A percentile compares a stretch with the other conserved stretches of the same genome.
phyloP scores from a whole-genome alignment of 2,113 vertebrate genomes.

The Craseonycteris thonglongyai region DNA sequence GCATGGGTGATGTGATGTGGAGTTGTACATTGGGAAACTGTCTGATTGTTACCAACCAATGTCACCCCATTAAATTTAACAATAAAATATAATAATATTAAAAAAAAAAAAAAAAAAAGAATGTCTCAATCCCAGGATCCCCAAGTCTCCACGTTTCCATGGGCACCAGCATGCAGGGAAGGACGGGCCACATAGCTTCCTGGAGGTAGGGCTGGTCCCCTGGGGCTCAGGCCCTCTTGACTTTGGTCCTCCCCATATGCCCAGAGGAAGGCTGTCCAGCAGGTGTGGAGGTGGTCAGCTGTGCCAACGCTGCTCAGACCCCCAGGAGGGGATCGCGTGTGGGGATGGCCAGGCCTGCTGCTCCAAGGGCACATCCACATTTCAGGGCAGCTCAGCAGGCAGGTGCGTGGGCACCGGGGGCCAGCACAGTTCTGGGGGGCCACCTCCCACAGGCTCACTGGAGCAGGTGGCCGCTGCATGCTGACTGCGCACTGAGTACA shows the following conservation, averaged over 20 bases:
- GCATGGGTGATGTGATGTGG: too few species aligned
- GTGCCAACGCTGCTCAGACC: constrained; percentile 87
- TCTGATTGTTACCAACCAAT: too few species aligned
- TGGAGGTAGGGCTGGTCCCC: not conserved
- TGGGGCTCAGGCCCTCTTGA: too few species aligned
- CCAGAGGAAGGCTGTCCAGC: constrained; percentile 79
- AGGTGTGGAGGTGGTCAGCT: constrained; percentile 80
- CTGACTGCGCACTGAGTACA: constrained; percentile 86
- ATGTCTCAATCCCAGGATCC: not conserved
- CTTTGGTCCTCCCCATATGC: not conserved
- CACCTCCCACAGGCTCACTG: constrained; percentile 67
- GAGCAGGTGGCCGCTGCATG: constrained; percentile 85
- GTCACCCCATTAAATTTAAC: too few species aligned
- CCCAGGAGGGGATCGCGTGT: constrained; percentile 87
- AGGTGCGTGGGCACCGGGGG: too few species aligned
- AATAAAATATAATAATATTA: too few species aligned
- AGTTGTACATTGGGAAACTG: too few species aligned
- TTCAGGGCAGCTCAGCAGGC: accelerated
- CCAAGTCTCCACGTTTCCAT: not conserved
- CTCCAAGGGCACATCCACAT: constrained; percentile 78
- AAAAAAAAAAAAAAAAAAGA: too few species aligned
- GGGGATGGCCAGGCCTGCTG: constrained; percentile 81
- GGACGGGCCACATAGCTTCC: not conserved
- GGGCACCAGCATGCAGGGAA: too few species aligned
- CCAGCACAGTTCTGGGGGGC: not conserved